phyloP scores from a whole-genome alignment of 1,140 invertebrate genomes.

The Acromyrmex echinatior region DNA sequence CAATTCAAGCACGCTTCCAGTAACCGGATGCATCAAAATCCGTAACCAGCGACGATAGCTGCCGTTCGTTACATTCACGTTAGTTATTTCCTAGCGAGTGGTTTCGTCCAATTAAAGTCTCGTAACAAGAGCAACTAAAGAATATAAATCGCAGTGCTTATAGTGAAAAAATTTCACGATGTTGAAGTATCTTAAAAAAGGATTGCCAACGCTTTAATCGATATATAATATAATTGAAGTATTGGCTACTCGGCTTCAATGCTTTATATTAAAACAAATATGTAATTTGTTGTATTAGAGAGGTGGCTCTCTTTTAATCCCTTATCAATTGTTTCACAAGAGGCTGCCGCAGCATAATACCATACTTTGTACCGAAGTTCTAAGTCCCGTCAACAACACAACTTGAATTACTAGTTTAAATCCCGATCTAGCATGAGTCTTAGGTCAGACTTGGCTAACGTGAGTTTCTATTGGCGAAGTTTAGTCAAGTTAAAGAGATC shows the following conservation, averaged over 20 bases:
- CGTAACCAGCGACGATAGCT: constrained; percentile 22
- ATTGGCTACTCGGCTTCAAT: not conserved
- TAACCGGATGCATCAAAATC: constrained; percentile 53
- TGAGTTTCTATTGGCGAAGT: constrained; percentile 59
- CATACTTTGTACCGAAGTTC: constrained; percentile 16
- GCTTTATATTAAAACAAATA: not conserved
- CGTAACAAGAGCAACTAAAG: constrained; percentile 42
- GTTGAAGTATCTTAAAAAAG: not conserved
- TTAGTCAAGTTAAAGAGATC: constrained; percentile 54
- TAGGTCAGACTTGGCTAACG: constrained; percentile 48
- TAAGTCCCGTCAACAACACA: constrained; percentile 25
- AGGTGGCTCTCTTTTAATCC: not conserved
- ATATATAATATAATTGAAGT: constrained; percentile 43
- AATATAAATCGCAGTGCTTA: constrained; percentile 32
- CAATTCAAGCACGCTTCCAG: constrained; percentile 47
- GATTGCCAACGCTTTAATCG: constrained; percentile 25
- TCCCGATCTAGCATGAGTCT: constrained; percentile 45
- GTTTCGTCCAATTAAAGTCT: constrained; percentile 64
- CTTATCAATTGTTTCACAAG: constrained; percentile 1
- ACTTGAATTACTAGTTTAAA: constrained; percentile 53
- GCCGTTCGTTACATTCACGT: constrained; percentile 37
- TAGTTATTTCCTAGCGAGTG: constrained; percentile 44
- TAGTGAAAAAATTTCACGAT: constrained; percentile 16
- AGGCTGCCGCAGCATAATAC: not conserved
- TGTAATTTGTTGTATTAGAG: not conserved